Percentiles rank a stretch among this genome's conserved stretches.
Evolutionary conservation across 2,113 vertebrate genomes (phyloP).

Genomic region (Dryoscopus gambensis): DNA sequence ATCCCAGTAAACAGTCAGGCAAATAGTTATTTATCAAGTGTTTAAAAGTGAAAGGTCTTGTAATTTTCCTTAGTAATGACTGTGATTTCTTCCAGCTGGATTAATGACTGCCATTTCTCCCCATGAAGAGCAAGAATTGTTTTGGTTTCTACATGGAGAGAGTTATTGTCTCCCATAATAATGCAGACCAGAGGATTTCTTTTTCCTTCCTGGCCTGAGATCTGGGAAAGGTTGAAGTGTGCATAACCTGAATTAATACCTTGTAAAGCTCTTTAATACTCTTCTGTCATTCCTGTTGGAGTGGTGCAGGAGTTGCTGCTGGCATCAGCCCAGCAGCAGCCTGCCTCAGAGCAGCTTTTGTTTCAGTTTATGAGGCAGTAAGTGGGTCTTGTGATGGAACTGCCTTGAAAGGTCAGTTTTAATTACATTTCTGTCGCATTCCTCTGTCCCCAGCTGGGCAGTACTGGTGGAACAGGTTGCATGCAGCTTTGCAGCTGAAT

Average conservation of each 20-base stretch:
- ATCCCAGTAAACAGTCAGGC: slow-evolving; percentile 12
- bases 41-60: slow-evolving; percentile 58
- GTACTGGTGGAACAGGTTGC: background rate
- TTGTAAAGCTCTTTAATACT: background rate
- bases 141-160: background rate
- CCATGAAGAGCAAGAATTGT: background rate
- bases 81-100: slow-evolving; percentile 57
- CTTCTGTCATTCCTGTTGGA: background rate
- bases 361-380: slow-evolving; percentile 5
- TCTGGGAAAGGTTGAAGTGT: background rate
- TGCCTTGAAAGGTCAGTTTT: background rate
- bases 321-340: background rate
- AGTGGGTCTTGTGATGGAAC: background rate
- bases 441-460: background rate
- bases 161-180: slow-evolving; percentile 15
- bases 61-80: slow-evolving; percentile 56
- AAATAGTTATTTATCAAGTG: slow-evolving; percentile 48
- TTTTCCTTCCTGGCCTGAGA: background rate
- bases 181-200: background rate
- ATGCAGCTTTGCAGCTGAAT: background rate
- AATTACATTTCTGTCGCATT: background rate
- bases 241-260: background rate
- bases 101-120: background rate
- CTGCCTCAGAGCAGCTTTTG: background rate
- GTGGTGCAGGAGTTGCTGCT: background rate